Base-by-base conservation (phyloP, 2,888 invertebrate species). In the Bugula neritina region DNA sequence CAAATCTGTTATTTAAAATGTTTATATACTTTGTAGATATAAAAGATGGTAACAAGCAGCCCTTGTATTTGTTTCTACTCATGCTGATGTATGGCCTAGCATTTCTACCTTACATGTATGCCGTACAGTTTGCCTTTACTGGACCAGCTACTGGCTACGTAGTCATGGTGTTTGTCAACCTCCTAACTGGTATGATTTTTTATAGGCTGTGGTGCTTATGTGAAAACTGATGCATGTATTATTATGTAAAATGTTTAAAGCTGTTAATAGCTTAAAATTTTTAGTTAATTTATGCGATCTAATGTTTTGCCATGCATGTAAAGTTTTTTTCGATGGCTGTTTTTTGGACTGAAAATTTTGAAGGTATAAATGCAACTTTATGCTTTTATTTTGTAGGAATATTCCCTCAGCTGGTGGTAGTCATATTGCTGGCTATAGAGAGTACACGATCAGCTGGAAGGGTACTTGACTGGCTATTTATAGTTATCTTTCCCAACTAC, bases 91-190 rank as follows among this genome's bases (percentile, higher is more conserved):
- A 91, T 81, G 91, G 89, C 0, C 89, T 88, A 80, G 87, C 90
- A 0, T 89, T 89, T 81, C 81, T 93, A 74, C 92, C 93, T 0
- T 84, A 91, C 54, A 88, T 88, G 75, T 93, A 92, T 80, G 77
- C 91, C 10, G 83, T 87, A 71, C 90, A 91, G 1, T 88, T 88
- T 78, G 74, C 88, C n/a, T 92, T 92, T 81, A 85, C 86, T 10
- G 88, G 90, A 1, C 90, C 92, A 0, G 88, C 92, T 0, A 87
- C 90, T 0, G 92, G 92, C 13, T 92, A 90, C 82, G 89, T 90
- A 0, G 86, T 89, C 72, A 86, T 90, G 79, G 89, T 89, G 52
- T 88, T 92, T 77, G 81, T 90, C 35, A 91, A 90, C 79, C 87
- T 90, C 27, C 86, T 92, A 72, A 86, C 89, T 72, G 92, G 91